Conservation (phyloP, 1,140 invertebrate genomes). For the Leptonema lineaticorne region DNA sequence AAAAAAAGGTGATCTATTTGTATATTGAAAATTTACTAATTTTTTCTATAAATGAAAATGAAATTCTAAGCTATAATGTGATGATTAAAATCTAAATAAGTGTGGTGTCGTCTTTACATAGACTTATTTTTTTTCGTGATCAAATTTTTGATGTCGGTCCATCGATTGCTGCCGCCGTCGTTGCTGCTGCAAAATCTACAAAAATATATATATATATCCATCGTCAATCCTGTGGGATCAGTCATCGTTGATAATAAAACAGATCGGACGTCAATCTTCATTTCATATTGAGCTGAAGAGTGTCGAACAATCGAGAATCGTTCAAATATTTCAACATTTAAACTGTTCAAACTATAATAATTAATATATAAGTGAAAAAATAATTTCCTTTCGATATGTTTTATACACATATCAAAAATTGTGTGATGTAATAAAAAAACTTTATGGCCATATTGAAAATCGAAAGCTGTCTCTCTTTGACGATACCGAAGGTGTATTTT, state of each 20-base stretch:
- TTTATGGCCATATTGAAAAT: conserved; percentile 32
- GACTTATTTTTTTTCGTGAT: conserved; percentile 22
- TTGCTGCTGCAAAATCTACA: conserved; percentile 35
- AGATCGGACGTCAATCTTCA: conserved; percentile 8
- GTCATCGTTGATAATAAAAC: conserved; percentile 18
- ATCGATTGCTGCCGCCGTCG: too few species aligned
- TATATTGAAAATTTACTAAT: conserved; percentile 26
- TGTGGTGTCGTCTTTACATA: conserved; percentile 27
- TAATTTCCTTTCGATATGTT: conserved; percentile 22
- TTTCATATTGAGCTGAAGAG: conserved; percentile 29
- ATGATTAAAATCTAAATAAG: conserved; percentile 31
- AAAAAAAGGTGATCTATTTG: conserved; percentile 35
- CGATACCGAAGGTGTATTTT: neutral
- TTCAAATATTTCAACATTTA: too few species aligned
- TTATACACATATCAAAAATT: conserved; percentile 23
- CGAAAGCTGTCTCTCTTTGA: conserved; percentile 28
- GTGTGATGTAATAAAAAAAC: conserved; percentile 29
- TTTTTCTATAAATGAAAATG: conserved; percentile 26
- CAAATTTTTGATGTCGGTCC: conserved; percentile 36
- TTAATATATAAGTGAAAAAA: conserved; percentile 8
- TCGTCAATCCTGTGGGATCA: conserved; percentile 36
- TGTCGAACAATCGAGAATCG: neutral
- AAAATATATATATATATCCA: conserved; percentile 34
- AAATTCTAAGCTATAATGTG: conserved; percentile 30
- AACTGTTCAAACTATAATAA: too few species aligned